phyloP scores from a whole-genome alignment of 2,113 vertebrate species.

The Pelecanoides urinatrix region DNA sequence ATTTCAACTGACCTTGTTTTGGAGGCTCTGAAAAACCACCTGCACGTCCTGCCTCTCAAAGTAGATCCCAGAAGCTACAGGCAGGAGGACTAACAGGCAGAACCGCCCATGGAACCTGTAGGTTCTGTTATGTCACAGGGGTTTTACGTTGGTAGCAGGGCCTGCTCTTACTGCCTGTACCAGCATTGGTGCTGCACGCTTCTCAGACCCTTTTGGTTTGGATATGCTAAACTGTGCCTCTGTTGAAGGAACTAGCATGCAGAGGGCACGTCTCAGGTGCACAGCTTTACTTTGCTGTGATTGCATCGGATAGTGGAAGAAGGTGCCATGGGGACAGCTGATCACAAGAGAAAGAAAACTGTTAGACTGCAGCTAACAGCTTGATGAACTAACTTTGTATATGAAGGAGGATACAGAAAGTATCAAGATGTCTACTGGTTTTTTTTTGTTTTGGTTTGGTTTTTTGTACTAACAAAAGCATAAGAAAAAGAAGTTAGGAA shows the following conservation, averaged over 20 bases:
- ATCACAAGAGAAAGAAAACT: neutral
- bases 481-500: neutral
- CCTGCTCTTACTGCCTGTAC: neutral
- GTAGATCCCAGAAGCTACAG: neutral
- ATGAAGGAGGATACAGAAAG: neutral
- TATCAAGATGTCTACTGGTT: neutral
- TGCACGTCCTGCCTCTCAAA: neutral
- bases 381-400: neutral
- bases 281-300: neutral
- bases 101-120: neutral
- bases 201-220: neutral
- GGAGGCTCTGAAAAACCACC: neutral
- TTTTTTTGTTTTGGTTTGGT: too few relatives aligned
- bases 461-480: neutral
- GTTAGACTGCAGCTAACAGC: neutral
- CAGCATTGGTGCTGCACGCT: neutral
- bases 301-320: neutral
- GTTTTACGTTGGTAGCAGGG: neutral
- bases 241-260: neutral
- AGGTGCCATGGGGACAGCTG: neutral
- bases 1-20: neutral
- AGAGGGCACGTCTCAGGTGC: neutral
- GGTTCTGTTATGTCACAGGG: neutral
- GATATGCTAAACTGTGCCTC: neutral
- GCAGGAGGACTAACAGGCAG: neutral